These are phyloP conservation scores for Channa striata DNA, from an alignment of 2,797 vertebrate genomes.

Conservation along the genomic window DNA sequence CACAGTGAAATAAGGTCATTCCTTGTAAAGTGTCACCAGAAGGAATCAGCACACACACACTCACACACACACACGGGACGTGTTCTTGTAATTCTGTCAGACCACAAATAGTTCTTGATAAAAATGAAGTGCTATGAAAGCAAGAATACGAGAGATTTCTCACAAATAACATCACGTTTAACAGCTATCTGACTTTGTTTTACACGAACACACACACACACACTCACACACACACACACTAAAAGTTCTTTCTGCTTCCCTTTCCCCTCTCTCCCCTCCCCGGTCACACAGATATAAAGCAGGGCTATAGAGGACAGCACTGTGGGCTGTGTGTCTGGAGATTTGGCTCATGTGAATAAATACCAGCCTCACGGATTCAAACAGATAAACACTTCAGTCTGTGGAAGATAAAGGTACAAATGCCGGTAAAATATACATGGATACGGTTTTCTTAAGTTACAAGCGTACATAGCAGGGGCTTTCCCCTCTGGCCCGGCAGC, in stretches of 20 bases:
- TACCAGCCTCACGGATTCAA: slow-evolving; percentile 34
- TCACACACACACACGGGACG: slow-evolving; percentile 1
- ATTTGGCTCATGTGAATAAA: slow-evolving; percentile 47
- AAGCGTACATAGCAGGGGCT: slow-evolving; percentile 9
- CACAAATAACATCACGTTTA: slow-evolving; percentile 25
- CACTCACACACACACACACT: neutral
- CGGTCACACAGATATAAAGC: slow-evolving; percentile 47
- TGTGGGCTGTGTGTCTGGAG: slow-evolving; percentile 30
- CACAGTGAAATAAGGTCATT: slow-evolving; percentile 37
- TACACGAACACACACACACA: neutral
- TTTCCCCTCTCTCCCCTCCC: slow-evolving; percentile 1
- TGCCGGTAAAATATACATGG: slow-evolving; percentile 3
- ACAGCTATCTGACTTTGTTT: slow-evolving; percentile 10
- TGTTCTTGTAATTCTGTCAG: slow-evolving; percentile 21
- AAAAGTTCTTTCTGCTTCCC: neutral
- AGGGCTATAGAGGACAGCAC: slow-evolving; percentile 33
- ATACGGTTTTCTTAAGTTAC: slow-evolving; percentile 5
- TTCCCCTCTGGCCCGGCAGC: neutral
- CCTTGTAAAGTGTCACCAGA: slow-evolving; percentile 9
- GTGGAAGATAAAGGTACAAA: slow-evolving; percentile 15
- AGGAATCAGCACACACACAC: slow-evolving; percentile 21
- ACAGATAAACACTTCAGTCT: slow-evolving; percentile 16
- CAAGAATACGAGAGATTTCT: slow-evolving; percentile 23
- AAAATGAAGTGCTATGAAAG: slow-evolving; percentile 49
- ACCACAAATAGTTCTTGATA: slow-evolving; percentile 23